Evolutionary conservation across 2,888 invertebrate genomes (phyloP).

Genomic region (Epinotia brunnichana): DNA sequence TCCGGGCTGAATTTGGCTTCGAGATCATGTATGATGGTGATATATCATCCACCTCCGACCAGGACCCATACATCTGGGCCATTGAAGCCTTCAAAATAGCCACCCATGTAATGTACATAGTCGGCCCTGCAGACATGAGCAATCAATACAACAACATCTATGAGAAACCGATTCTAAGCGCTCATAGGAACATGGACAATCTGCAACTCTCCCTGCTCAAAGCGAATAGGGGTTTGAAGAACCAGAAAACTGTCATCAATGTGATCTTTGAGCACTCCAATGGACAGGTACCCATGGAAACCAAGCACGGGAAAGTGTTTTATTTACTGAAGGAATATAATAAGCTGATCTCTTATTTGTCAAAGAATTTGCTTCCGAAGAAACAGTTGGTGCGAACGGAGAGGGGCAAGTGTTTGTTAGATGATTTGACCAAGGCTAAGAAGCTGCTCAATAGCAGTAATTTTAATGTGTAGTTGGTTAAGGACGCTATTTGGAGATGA

Average conservation of each 20-base stretch:
- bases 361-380: slow-evolving; percentile 72
- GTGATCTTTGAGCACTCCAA: slow-evolving; percentile 75
- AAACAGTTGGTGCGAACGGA: slow-evolving; percentile 71
- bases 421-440: slow-evolving; percentile 72
- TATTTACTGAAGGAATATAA: slow-evolving; percentile 74
- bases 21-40: slow-evolving; percentile 74
- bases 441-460: slow-evolving; percentile 64
- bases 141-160: slow-evolving; percentile 70
- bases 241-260: slow-evolving; percentile 66
- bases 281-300: slow-evolving; percentile 67
- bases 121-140: slow-evolving; percentile 67
- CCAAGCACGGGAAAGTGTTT: slow-evolving; percentile 63
- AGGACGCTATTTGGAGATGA: background rate
- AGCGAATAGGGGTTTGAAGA: slow-evolving; percentile 53
- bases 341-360: slow-evolving; percentile 71
- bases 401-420: slow-evolving; percentile 70
- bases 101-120: slow-evolving; percentile 70
- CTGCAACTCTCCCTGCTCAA: slow-evolving; percentile 65
- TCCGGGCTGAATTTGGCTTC: slow-evolving; percentile 71
- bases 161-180: slow-evolving; percentile 71
- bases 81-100: slow-evolving; percentile 66
- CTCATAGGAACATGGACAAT: slow-evolving; percentile 66
- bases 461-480: slow-evolving; percentile 56
- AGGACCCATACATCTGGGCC: slow-evolving; percentile 74
- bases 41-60: slow-evolving; percentile 64